Base-by-base conservation (phyloP, 2,797 vertebrate genomes). In the Pteronotus mesoamericanus region DNA sequence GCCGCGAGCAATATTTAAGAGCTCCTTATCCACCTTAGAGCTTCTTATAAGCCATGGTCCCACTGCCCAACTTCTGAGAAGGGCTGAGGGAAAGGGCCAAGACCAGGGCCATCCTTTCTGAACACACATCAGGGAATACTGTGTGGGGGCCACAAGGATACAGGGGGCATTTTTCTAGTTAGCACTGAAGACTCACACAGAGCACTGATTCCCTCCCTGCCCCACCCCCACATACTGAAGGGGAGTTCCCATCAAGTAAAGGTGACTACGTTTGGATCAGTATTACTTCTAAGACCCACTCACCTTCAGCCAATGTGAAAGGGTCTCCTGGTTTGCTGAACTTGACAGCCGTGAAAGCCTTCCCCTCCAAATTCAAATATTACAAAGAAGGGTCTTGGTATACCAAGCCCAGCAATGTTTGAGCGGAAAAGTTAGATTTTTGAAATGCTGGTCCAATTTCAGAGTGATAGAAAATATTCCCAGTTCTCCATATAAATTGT, bases 81-180 rank as follows among this genome's bases (percentile, higher is more conserved):
- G 5, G 37, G 26, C 66, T 0, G 0, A 77, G 75, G 16, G 37
- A 39, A 39, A 29, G 48, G 32, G 14, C 64, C 24, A 11, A 29
- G 51, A 57, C 6, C 32, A 15, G 44, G n/a, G 26, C 53, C 83
- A 68, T 0, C 21, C 18, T 71, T 51, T 24, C 29, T 42, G 26
- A 19, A n/a, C 61, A 51, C 18, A 14, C 48, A 66, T 16, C 21
- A 69, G 37, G 55, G 44, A 44, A 44, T 1, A n/a, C 16, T 0
- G 32, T 8, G 68, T 24, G 51, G 3, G 48, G 2, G 19, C 14
- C 16, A 22, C 34, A 12, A 19, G 22, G 37, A 51, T 75, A 55
- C 1, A 15, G 4, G 0, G 1, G 37, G 9, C 53, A 22, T 37
- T 29, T 42, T 32, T 72, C 48, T 68, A 7, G 8, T 2, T 0